These are phyloP conservation scores for Ptiloglossa arizonensis DNA, from an alignment of 1,140 invertebrate species.

Conservation along the genomic window DNA sequence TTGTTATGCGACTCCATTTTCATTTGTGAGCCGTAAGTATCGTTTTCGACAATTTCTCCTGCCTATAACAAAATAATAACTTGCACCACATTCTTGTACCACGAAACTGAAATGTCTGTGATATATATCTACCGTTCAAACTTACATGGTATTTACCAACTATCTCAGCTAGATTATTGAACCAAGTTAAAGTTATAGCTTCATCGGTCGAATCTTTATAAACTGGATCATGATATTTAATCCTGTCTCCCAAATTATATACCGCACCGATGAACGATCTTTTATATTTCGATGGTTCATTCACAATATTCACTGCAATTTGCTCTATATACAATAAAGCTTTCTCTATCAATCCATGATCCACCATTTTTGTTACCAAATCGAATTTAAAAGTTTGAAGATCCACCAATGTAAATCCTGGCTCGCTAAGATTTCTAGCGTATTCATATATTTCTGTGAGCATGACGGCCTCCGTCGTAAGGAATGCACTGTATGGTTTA, in stretches of 20 bases:
- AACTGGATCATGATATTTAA: constrained; percentile 91
- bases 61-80: constrained; percentile 51
- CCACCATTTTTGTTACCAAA: constrained; percentile 88
- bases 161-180: constrained; percentile 75
- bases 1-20: constrained; percentile 37
- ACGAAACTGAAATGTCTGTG: background rate
- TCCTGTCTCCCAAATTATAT: constrained; percentile 85
- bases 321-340: constrained; percentile 92
- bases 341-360: constrained; percentile 89
- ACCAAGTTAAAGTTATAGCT: constrained; percentile 74
- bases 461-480: constrained; percentile 92
- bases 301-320: constrained; percentile 86
- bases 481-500: constrained; percentile 86
- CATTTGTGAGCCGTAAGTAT: constrained; percentile 39
- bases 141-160: constrained; percentile 72
- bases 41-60: constrained; percentile 72
- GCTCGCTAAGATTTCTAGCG: constrained; percentile 90
- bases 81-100: background rate
- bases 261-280: constrained; percentile 85
- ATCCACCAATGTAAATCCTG: constrained; percentile 87
- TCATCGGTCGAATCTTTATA: constrained; percentile 80
- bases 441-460: constrained; percentile 98
- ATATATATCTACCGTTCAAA: background rate
- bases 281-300: constrained; percentile 83
- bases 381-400: constrained; percentile 88